Evolutionary conservation across 2,797 vertebrate genomes (phyloP).

Genomic region (Anguilla pacifica): DNA sequence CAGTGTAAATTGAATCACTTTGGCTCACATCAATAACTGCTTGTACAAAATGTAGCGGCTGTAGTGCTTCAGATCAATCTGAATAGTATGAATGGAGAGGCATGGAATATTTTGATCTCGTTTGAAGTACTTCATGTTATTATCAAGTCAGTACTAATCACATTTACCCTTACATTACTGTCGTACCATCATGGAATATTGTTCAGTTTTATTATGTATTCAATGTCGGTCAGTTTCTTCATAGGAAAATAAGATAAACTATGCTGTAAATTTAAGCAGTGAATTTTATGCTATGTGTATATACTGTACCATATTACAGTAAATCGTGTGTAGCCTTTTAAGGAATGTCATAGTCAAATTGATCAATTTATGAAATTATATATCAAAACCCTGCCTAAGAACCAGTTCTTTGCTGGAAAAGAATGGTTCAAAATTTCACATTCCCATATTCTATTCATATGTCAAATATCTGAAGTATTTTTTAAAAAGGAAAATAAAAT

Average conservation of each 20-base stretch:
- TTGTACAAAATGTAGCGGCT: slow-evolving; percentile 54
- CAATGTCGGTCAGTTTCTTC: neutral
- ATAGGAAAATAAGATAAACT: slow-evolving; percentile 1
- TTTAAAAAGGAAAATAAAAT: neutral
- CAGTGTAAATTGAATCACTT: slow-evolving; percentile 57
- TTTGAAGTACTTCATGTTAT: slow-evolving; percentile 27
- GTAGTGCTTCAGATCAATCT: slow-evolving; percentile 9
- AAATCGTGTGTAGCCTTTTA: neutral
- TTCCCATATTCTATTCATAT: neutral
- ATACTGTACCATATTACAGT: neutral
- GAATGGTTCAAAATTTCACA: neutral
- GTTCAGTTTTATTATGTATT: neutral
- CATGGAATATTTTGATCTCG: slow-evolving; percentile 6
- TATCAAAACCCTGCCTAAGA: neutral
- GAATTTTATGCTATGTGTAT: neutral
- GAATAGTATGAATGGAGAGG: slow-evolving; percentile 31
- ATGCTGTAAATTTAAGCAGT: neutral
- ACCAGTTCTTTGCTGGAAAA: slow-evolving; percentile 11
- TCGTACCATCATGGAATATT: neutral
- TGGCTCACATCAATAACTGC: slow-evolving; percentile 59
- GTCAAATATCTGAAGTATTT: neutral
- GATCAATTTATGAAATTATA: neutral
- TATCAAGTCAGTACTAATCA: slow-evolving; percentile 23
- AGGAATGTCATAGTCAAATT: neutral
- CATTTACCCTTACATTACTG: neutral